Evolutionary conservation across 2,888 invertebrate species (phyloP), one percentile per base, ranked within the genome.

Genomic region (Scaptomyza flava): DNA sequence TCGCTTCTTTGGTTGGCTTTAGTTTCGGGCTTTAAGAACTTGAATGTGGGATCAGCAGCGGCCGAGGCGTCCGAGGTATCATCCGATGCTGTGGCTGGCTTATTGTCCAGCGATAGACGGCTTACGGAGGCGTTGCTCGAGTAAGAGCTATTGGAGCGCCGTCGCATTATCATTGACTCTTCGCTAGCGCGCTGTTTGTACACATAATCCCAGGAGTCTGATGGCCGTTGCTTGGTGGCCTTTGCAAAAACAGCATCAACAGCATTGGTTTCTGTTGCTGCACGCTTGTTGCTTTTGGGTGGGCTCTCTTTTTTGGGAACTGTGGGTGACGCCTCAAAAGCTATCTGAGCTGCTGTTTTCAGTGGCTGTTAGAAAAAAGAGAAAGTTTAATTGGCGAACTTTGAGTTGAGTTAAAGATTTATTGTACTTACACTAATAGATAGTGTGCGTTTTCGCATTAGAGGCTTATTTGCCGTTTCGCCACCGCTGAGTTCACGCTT

Each of bases 111-210:
- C 38, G 87, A 89, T 3, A 94, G 91, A 6, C 95, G 93, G 30
- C 94, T 92, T 1, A 94, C 94, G 83, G 95, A 95, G 12, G 95
- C 94, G 2, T 94, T 94, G 87, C 95, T 95, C 0, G 96, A 96
- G 89, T 96, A 96, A 0, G 96, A 96, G 90, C 96, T 96, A 47
- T 96, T 96, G 2, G 97, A 97, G 86, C 97, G 96, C 17, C 97
- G 93, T 41, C 96, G 93, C 81, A 97, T 95, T 62, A 97, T 96
- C 84, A 96, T 94, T 0, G 97, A 96, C 89, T 96, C 96, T 1
- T 95, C 95, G 81, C 94, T 93, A 48, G 89, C 89, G 41, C 93
- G 93, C 47, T 93, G 93, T 73, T 94, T 93, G 91, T 93, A 95
- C 54, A 94, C 93, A 85, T 94, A 95, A 89, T 93, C 93, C 73